Evolutionary conservation across 92 coral and sea anemone species (phyloP).

Genomic region (Umimayanthus kanabou): DNA sequence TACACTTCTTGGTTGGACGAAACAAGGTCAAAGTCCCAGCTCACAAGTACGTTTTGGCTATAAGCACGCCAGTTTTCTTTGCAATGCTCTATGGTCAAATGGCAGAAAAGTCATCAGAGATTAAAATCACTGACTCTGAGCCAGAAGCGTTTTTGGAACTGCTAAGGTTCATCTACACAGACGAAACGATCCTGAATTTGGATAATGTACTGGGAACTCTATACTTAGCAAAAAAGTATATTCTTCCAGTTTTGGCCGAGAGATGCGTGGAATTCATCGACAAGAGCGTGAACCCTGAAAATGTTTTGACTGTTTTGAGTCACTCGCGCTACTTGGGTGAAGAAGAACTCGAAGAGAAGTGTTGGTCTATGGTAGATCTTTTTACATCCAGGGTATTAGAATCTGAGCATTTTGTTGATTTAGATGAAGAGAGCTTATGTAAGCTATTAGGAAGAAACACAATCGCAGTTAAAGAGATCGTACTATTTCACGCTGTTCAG

Average conservation of each 20-base stretch:
- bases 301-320: slow-evolving; percentile 74
- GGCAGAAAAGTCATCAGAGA: slow-evolving; percentile 72
- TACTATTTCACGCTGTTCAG: slow-evolving; percentile 70
- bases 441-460: slow-evolving; percentile 67
- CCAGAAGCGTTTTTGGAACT: slow-evolving; percentile 75
- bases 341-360: slow-evolving; percentile 67
- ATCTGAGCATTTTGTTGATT: slow-evolving; percentile 68
- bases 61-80: slow-evolving; percentile 80
- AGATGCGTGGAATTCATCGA: slow-evolving; percentile 76
- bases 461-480: slow-evolving; percentile 63
- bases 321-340: slow-evolving; percentile 73
- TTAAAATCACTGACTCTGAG: slow-evolving; percentile 68
- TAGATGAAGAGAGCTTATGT: slow-evolving; percentile 64
- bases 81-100: slow-evolving; percentile 87
- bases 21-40: slow-evolving; percentile 72
- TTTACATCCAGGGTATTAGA: slow-evolving; percentile 64
- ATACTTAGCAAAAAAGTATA: slow-evolving; percentile 83
- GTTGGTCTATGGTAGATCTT: slow-evolving; percentile 82
- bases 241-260: slow-evolving; percentile 73
- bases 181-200: slow-evolving; percentile 64
- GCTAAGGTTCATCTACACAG: slow-evolving; percentile 71
- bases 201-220: slow-evolving; percentile 77
- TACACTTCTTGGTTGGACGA: slow-evolving; percentile 76
- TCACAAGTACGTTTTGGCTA: slow-evolving; percentile 81
- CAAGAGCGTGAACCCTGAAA: slow-evolving; percentile 71